phyloP scores from a whole-genome alignment of 2,797 vertebrate genomes.

The Enteromius radiatus region DNA sequence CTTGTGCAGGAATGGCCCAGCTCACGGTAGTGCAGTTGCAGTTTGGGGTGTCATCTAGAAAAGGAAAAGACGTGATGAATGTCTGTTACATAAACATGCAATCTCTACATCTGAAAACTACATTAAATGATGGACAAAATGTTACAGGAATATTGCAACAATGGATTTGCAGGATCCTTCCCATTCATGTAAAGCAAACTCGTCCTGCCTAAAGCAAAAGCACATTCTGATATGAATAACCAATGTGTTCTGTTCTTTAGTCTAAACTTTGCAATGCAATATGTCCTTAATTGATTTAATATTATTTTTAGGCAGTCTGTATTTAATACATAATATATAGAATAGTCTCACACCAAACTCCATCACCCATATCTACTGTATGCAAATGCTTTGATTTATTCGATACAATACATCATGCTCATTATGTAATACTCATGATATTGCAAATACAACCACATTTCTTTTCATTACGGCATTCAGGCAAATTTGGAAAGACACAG shows the following conservation, averaged over 20 bases:
- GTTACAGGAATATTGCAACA: not conserved
- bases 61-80: constrained; percentile 59
- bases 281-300: not conserved
- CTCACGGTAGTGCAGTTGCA: constrained; percentile 78
- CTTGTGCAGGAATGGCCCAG: constrained; percentile 73
- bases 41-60: constrained; percentile 81
- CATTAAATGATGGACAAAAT: not conserved
- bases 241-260: not conserved
- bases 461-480: not conserved
- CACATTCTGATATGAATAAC: not conserved
- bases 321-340: not conserved
- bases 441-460: constrained; percentile 13
- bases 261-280: not conserved
- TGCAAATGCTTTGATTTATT: not conserved
- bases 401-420: not conserved
- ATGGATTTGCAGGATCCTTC: not conserved
- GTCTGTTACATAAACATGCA: constrained; percentile 30
- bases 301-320: not conserved
- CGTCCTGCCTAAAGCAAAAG: constrained; percentile 5
- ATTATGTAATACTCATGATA: constrained; percentile 1
- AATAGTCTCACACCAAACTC: not conserved
- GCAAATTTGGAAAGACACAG: constrained; percentile 10
- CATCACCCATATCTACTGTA: not conserved
- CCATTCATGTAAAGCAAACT: not conserved
- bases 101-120: constrained; percentile 5